phyloP scores from a whole-genome alignment of 2,888 invertebrate genomes.

The Cataglyphis albicans region DNA sequence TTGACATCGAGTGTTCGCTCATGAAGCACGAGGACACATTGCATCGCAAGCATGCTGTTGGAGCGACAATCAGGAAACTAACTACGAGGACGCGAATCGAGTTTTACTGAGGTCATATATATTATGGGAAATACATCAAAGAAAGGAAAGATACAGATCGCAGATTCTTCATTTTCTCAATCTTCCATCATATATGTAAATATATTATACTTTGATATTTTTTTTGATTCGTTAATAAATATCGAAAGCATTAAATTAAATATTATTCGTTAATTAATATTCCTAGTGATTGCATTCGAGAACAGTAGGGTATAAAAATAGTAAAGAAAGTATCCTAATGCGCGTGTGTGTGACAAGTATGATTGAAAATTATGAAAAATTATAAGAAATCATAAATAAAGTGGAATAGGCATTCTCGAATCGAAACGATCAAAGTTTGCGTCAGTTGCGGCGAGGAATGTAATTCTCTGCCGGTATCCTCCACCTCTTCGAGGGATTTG shows the following conservation, averaged over 20 bases:
- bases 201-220: no score
- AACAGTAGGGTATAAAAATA: background rate
- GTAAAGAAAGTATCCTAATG: background rate
- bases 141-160: constrained; percentile 50
- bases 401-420: background rate
- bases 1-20: constrained; percentile 78
- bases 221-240: background rate
- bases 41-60: constrained; percentile 66
- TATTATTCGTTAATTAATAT: background rate
- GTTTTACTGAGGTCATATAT: constrained; percentile 63
- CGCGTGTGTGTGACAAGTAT: no score
- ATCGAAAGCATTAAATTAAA: background rate
- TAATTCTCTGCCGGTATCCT: constrained; percentile 11
- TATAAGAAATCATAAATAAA: background rate
- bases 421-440: background rate
- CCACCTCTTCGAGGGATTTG: background rate
- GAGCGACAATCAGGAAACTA: constrained; percentile 81
- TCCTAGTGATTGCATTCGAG: no score
- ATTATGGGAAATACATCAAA: background rate
- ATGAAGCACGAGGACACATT: constrained; percentile 80
- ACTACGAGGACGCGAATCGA: constrained; percentile 71
- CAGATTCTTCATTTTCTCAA: background rate
- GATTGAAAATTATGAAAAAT: no score
- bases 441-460: background rate
- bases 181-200: background rate